Evolutionary conservation across 2,113 vertebrate genomes (phyloP).

Genomic region (Macrotus californicus): DNA sequence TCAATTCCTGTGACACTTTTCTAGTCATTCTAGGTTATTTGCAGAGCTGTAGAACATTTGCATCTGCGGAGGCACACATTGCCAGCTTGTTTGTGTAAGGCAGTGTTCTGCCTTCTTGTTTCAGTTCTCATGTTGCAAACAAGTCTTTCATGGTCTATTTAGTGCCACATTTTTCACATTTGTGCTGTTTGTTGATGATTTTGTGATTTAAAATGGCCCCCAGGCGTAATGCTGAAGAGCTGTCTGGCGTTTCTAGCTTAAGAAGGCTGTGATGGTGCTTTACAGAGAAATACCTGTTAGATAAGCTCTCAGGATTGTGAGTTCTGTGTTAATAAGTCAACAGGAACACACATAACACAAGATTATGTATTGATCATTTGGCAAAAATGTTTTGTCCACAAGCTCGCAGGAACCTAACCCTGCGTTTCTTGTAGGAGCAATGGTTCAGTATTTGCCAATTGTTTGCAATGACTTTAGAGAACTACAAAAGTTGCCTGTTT

Average conservation of each 20-base stretch:
- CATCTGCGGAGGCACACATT: background rate
- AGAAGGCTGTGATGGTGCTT: background rate
- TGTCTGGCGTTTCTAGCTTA: background rate
- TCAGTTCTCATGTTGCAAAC: background rate
- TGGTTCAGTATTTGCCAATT: background rate
- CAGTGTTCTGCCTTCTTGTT: background rate
- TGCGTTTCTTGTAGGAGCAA: background rate
- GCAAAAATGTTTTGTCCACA: background rate
- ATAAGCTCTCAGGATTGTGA: background rate
- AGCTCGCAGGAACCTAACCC: background rate
- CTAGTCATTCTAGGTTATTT: background rate
- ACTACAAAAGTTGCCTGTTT: background rate
- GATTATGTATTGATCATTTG: background rate
- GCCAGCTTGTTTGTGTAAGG: background rate
- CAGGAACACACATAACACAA: background rate
- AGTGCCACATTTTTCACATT: background rate
- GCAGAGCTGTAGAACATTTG: background rate
- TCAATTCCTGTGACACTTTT: background rate
- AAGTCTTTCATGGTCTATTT: background rate
- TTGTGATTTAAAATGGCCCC: background rate
- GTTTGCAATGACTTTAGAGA: background rate
- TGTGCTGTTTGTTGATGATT: background rate
- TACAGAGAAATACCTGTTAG: background rate
- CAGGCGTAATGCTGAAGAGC: background rate
- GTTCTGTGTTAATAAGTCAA: background rate